Evolutionary conservation across 2,113 vertebrate genomes (phyloP).

Genomic region (Bostrychus sinensis): DNA sequence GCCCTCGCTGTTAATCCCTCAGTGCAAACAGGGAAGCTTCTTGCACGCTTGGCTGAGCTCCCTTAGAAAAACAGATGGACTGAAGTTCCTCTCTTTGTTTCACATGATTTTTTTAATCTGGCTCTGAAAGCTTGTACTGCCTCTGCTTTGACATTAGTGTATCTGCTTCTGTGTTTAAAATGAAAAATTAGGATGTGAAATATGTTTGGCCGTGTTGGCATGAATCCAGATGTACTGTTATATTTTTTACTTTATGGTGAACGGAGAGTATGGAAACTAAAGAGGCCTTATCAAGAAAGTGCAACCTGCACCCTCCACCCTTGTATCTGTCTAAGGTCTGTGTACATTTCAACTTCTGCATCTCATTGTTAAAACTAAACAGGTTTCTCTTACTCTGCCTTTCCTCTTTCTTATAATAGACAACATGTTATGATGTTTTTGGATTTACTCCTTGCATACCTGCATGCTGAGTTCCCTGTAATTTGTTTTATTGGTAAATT

Average conservation of each 20-base stretch:
- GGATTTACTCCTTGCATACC: slow-evolving; percentile 53
- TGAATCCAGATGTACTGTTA: background rate
- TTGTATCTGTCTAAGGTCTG: slow-evolving; percentile 16
- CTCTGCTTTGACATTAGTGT: slow-evolving; percentile 7
- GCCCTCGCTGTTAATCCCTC: slow-evolving; percentile 65
- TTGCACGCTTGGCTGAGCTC: slow-evolving; percentile 65
- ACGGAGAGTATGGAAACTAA: slow-evolving; percentile 1
- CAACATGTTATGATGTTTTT: background rate
- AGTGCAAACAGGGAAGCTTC: slow-evolving; percentile 52
- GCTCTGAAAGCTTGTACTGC: slow-evolving; percentile 17
- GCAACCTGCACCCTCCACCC: slow-evolving; percentile 35
- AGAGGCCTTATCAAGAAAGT: slow-evolving; percentile 24
- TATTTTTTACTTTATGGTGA: slow-evolving; percentile 9
- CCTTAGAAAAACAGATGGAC: slow-evolving; percentile 73
- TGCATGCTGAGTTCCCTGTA: no score
- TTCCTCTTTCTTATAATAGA: background rate
- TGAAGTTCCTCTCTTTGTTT: slow-evolving; percentile 75
- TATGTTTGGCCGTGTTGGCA: background rate
- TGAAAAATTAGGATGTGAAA: slow-evolving; percentile 8
- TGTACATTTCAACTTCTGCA: slow-evolving; percentile 33
- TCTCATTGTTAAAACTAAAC: slow-evolving; percentile 42
- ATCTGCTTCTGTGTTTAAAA: slow-evolving; percentile 28
- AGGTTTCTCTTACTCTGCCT: background rate
- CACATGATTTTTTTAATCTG: slow-evolving; percentile 20
- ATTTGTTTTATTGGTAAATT: slow-evolving; percentile 55